Evolutionary conservation across 2,113 vertebrate genomes (phyloP), one percentile per base, ranked within the genome.

Genomic region (Bubo blakistoni): DNA sequence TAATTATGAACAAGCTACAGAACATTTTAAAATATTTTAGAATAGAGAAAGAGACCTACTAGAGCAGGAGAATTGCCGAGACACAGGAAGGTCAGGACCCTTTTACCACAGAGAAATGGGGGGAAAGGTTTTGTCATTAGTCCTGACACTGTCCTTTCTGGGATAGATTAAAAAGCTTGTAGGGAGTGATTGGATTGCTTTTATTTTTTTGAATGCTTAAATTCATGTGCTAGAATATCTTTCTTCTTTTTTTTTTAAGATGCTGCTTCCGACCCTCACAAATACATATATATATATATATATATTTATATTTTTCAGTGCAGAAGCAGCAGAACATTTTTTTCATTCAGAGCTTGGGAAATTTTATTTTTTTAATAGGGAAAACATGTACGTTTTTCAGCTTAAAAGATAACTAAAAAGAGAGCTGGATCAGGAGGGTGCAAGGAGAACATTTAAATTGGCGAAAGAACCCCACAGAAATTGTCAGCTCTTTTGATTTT

Each of bases 1-100:
- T 95, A 96, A 96, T 97, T 96, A 91, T 86, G 89, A 88, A 86
- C 92, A 94, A 90, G 78, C 84, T 58, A 55, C 42, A 80, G 85
- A 91, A 87, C 89, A 81, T 32, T 91, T 83, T 15, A 83, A 87
- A 94, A 86, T 88, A 78, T 80, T 95, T 88, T 70, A 25, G 67
- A 81, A 32, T 5, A 27, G 54, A 66, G 62, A 30, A 90, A 25
- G 74, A 86, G 67, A 86, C 21, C 18, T 61, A 54, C 67, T 69
- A 40, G 74, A 91, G 59, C 70, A 29, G 55, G 81, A 78, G 85
- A 40, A 62, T 34, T 0, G 0, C 52, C 0, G 29, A 30, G 40
- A 30, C 0, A 0, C 29, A 2, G 69, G 52, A 81, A 17, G 36
- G 40, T 83, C 11, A 4, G 38, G 65, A 13, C 30, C 8, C 38